Base-by-base conservation (phyloP, 2,888 invertebrate species). In the Cephonodes hylas region DNA sequence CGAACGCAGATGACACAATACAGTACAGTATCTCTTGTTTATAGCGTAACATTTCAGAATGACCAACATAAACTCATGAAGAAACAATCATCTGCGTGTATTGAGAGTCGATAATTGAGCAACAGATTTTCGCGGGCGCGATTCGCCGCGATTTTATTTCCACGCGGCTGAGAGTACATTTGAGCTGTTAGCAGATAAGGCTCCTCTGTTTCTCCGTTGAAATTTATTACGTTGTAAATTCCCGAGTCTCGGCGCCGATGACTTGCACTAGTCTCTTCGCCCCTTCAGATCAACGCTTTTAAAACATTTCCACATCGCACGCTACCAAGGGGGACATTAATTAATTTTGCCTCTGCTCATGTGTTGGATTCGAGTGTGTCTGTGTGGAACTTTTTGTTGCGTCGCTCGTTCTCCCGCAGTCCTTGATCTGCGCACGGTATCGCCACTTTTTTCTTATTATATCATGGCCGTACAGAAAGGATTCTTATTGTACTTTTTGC, bases 151-250 rank as follows among this genome's bases (percentile, higher is more conserved):
- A 58, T 58, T 34, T 58, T 38, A 42, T 22, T 58, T 22, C 42
- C 44, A n/a, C n/a, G 25, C 13, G 8, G 23, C 25, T 10, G 48
- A 13, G 20, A 23, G 18, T 60, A 31, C 85, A 89, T 90, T 91
- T 85, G 83, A 84, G 80, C 83, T 84, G 86, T 84, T 87, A 83
- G 81, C 75, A 85, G 88, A 91, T 89, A 89, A 86, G 80, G 76
- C 77, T 84, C 70, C 77, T 70, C 77, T 84, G 83, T 88, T 84
- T 77, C 83, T 84, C 74, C 73, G 79, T 75, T 79, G 68, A 80
- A 85, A 89, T 89, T 89, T 89, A 90, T 89, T 82, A 82, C 83
- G 80, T 78, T 84, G 88, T 89, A 88, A 89, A 89, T 88, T 82
- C 80, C 66, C 66, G 67, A 69, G 66, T 65, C 68, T 74, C 70